These are phyloP conservation scores for Trissolcus basalis DNA, from an alignment of 1,140 invertebrate species.

Conservation along the genomic window DNA sequence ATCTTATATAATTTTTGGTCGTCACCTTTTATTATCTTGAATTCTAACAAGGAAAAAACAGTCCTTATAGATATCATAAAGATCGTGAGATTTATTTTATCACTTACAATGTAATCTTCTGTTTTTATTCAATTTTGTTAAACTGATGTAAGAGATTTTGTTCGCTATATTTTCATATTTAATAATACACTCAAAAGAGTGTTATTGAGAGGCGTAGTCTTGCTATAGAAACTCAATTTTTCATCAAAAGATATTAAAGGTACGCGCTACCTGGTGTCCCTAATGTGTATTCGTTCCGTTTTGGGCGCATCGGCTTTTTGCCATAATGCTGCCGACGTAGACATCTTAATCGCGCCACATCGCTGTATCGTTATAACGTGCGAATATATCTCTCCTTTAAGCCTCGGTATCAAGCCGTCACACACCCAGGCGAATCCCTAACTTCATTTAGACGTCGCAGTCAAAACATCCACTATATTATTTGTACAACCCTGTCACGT, in stretches of 20 bases:
- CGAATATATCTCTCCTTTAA: slow-evolving; percentile 42
- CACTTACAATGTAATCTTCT: too few species aligned
- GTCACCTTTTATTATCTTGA: too few species aligned
- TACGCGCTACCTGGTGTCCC: slow-evolving; percentile 37
- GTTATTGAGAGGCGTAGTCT: too few species aligned
- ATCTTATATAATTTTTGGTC: too few species aligned
- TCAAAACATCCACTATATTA: slow-evolving; percentile 29
- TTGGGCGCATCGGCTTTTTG: slow-evolving; percentile 47
- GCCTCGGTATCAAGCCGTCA: slow-evolving; percentile 35
- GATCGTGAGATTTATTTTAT: too few species aligned
- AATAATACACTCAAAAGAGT: not conserved
- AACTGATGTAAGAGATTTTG: too few species aligned
- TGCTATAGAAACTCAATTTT: not conserved
- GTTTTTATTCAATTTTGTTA: too few species aligned
- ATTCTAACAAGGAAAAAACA: too few species aligned
- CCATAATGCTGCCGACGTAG: slow-evolving; percentile 44
- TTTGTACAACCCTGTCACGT: slow-evolving; percentile 22
- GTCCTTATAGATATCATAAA: too few species aligned
- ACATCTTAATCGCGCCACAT: slow-evolving; percentile 52
- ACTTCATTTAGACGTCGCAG: slow-evolving; percentile 49
- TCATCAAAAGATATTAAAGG: slow-evolving; percentile 26
- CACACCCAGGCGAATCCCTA: slow-evolving; percentile 19
- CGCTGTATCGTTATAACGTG: slow-evolving; percentile 39
- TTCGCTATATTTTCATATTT: not conserved
- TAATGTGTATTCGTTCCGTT: slow-evolving; percentile 54